phyloP scores from a whole-genome alignment of 2,113 vertebrate species.

The Haemorhous mexicanus region DNA sequence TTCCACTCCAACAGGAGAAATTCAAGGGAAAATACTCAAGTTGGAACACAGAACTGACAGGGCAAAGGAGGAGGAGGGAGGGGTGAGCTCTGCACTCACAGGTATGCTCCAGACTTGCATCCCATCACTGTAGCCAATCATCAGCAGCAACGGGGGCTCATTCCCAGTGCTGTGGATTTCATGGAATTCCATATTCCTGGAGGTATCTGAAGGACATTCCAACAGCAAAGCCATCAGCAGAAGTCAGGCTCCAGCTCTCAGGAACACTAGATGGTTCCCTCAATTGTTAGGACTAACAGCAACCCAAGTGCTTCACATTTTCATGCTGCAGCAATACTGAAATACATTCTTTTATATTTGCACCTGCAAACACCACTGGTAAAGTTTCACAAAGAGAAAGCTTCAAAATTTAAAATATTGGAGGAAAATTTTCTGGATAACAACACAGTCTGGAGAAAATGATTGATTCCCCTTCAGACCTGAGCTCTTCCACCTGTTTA shows the following conservation, averaged over 20 bases:
- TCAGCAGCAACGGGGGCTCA: constrained; percentile 89
- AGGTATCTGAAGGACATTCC: constrained; percentile 75
- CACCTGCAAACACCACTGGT: not conserved
- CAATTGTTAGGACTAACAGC: not conserved
- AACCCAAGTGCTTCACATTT: not conserved
- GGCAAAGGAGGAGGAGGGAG: not conserved
- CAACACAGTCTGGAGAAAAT: not conserved
- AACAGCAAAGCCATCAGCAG: not conserved
- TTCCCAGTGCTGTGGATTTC: constrained; percentile 88
- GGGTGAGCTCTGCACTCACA: constrained; percentile 76
- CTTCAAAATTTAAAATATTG: not conserved
- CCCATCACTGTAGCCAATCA: constrained; percentile 94
- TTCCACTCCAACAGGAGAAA: not conserved
- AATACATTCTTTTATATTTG: not conserved
- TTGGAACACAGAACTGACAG: rapidly evolving
- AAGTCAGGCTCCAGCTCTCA: not conserved
- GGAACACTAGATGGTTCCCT: not conserved
- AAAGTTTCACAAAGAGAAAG: not conserved
- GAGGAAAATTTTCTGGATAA: not conserved
- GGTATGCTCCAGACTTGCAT: constrained; percentile 97
- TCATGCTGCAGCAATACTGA: not conserved
- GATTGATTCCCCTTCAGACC: not conserved
- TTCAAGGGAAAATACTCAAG: not conserved
- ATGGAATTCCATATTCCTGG: constrained; percentile 90
- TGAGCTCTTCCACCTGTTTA: not conserved